A percentile compares a stretch with the other conserved stretches of the same genome.
Conservation (phyloP, 2,888 invertebrate species). For the Synergus laeviventris region DNA sequence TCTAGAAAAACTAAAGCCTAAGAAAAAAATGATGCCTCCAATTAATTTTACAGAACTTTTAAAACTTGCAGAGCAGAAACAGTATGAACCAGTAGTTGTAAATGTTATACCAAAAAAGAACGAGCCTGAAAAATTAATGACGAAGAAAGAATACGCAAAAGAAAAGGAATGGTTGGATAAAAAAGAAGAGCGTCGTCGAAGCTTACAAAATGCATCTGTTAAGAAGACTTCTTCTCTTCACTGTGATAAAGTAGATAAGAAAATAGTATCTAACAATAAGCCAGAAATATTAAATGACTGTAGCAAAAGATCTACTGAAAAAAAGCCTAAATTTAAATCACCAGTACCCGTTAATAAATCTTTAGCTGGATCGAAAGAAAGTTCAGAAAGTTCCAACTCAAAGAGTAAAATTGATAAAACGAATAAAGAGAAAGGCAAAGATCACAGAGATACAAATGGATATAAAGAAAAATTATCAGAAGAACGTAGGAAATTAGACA, state of each 20-base stretch:
- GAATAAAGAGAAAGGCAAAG: background rate
- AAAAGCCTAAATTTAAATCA: background rate
- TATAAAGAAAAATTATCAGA: conserved; percentile 66
- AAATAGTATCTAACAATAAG: background rate
- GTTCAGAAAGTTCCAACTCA: background rate
- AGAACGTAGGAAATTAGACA: conserved; percentile 69
- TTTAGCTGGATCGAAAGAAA: background rate
- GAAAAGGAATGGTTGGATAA: conserved; percentile 83
- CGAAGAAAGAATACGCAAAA: conserved; percentile 85
- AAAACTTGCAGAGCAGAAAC: conserved; percentile 90
- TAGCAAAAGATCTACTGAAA: background rate
- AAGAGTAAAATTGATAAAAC: conserved; percentile 42
- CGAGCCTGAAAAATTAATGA: conserved; percentile 84
- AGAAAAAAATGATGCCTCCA: conserved; percentile 81
- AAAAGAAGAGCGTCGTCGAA: conserved; percentile 63
- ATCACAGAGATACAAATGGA: conserved; percentile 40
- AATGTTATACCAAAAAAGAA: conserved; percentile 77
- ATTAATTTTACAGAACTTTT: conserved; percentile 88
- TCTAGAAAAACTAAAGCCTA: conserved; percentile 78
- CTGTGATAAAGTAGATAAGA: conserved; percentile 42
- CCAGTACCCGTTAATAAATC: background rate
- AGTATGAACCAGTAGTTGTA: conserved; percentile 85
- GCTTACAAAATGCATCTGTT: conserved; percentile 50
- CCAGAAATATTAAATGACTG: background rate
- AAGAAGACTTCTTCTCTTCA: conserved; percentile 77